These are phyloP conservation scores for Ctenoplectra terminalis DNA, from an alignment of 1,140 invertebrate species.

Conservation along the genomic window DNA sequence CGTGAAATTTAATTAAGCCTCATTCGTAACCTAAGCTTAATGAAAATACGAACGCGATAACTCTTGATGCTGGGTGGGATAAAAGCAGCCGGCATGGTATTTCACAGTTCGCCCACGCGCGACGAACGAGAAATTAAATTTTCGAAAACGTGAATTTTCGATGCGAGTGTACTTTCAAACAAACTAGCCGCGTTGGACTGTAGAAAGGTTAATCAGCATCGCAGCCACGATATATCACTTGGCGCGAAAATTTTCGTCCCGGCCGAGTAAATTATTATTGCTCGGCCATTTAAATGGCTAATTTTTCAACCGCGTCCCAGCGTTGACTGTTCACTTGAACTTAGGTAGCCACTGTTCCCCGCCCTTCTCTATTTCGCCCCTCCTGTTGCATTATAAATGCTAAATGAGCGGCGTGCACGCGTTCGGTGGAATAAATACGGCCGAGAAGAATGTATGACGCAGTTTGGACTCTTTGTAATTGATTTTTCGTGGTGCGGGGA, in stretches of 20 bases:
- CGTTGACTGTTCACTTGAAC: background rate
- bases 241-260: background rate
- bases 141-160: background rate
- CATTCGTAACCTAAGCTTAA: conserved; percentile 19
- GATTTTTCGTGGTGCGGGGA: background rate
- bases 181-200: background rate
- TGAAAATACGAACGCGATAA: conserved; percentile 15
- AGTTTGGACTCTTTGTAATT: background rate
- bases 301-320: conserved; percentile 17
- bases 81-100: background rate
- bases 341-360: no score
- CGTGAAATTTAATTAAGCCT: conserved; percentile 17
- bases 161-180: background rate
- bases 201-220: conserved; percentile 9
- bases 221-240: conserved; percentile 1
- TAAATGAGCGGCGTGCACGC: background rate
- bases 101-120: background rate
- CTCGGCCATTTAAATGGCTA: background rate
- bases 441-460: background rate
- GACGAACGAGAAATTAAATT: background rate
- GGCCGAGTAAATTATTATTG: background rate
- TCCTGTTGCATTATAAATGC: background rate
- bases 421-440: background rate
- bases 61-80: no score
- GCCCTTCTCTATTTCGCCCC: no score